Base-by-base conservation (phyloP, 2,888 invertebrate species). In the Andrena bicolor region DNA sequence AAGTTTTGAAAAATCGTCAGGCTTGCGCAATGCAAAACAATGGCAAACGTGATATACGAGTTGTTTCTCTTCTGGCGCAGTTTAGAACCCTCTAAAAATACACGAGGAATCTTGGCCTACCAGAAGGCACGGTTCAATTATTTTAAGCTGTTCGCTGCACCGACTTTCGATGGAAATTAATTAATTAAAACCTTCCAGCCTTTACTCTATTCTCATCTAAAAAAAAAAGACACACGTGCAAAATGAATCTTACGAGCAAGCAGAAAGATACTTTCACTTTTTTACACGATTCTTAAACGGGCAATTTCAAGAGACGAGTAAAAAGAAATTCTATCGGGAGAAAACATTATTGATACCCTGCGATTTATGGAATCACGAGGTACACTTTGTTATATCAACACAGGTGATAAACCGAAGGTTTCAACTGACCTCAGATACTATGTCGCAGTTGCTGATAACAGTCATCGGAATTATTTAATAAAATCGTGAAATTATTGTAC, bases 21-120 rank as follows among this genome's bases (percentile, higher is more conserved):
- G 58, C 74, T 79, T 79, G 35, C 56, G 80, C 70, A 82, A 82
- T 70, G 80, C 32, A 51, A 65, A 82, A 80, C 74, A 82, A 82
- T 66, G 64, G 56, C 65, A 69, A 73, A 60, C 73, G 3, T 71
- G 76, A 77, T 64, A 32, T 61, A 64, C 49, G 48, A 51, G 69
- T 48, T 60, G 68, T 20, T 64, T 56, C n/a, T 30, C 13, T 30
- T 51, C 23, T 60, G 58, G 65, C 81, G 26, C 23, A 30, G 65
- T 23, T 16, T 16, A 66, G 28, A 73, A 13, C 30, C 28, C 20
- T 51, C 80, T 81, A 79, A 79, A 81, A 80, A 82, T 82, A 82
- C 61, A 28, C 35, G 10, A 64, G 74, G 60, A 79, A 74, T 81
- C 60, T 79, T 74, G 79, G 79, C 79, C 79, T 73, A 58, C 41